Evolutionary conservation across 2,113 vertebrate species (phyloP).

Genomic region (Oceanodroma tethys): DNA sequence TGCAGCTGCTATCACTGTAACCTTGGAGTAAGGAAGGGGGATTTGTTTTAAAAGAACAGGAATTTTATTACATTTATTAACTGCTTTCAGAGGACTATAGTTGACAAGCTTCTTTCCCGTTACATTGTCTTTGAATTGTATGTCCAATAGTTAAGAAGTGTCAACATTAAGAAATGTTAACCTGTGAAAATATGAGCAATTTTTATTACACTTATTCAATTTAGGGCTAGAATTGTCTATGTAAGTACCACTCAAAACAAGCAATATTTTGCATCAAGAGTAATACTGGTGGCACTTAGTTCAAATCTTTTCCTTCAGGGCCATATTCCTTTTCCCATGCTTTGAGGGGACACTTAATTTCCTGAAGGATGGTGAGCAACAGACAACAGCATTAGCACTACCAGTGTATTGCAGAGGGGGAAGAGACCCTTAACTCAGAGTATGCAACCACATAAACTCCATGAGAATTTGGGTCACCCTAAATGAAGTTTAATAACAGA

Average conservation of each 20-base stretch:
- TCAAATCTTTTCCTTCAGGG: not conserved
- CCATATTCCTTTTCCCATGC: not conserved
- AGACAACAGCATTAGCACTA: not conserved
- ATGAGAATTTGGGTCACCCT: not conserved
- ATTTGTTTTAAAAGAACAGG: not conserved
- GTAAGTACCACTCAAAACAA: not conserved
- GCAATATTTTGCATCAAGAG: not conserved
- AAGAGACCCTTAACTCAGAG: not conserved
- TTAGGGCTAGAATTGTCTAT: not conserved
- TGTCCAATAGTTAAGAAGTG: not conserved
- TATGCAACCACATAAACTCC: not conserved
- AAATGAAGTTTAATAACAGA: not conserved
- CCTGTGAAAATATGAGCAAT: not conserved
- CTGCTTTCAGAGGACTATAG: not conserved
- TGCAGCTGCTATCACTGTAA: not conserved
- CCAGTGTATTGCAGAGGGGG: not conserved
- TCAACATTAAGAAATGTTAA: not conserved
- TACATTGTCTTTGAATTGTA: not conserved
- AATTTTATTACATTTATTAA: not conserved
- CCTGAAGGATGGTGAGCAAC: not conserved
- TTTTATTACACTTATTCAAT: not conserved
- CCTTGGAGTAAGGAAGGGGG: not conserved
- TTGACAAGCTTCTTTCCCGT: not conserved
- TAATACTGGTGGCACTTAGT: not conserved
- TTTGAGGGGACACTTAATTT: not conserved